Evolutionary conservation across 2,113 vertebrate species (phyloP), one percentile per base, ranked within the genome.

Genomic region (Mohoua ochrocephala): DNA sequence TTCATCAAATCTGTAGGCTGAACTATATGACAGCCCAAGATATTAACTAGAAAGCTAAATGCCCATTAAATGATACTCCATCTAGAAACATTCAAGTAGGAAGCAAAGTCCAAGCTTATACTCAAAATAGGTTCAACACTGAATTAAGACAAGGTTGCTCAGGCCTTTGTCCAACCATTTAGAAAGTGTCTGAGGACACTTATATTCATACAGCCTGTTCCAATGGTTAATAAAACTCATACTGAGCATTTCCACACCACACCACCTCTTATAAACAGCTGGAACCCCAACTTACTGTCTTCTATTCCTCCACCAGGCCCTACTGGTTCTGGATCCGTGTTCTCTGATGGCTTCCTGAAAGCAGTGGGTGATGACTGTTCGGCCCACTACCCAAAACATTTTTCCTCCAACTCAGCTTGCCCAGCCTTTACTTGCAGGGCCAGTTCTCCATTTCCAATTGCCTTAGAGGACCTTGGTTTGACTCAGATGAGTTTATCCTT

Each of bases 321-420:
- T 10, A 49, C 4, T 54, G 22, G 30, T 77, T 50, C 49, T 68
- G 42, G 15, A 53, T 61, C 14, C 31, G 8, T 5, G 9, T 54
- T 44, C 24, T 71, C 4, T 18, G 3, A 31, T 30, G 22, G 31
- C 11, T 4, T 42, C 20, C 68, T 45, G 20, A 47, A 78, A 57
- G 14, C 16, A 47, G 4, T 57, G 13, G 9, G 15, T 17, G 20
- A 45, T 52, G 41, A 44, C 19, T 50, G 3, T 13, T 24, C 8
- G 2, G 5, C 35, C 7, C 18, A 10, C 27, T 26, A 30, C 13
- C 2, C 4, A 45, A 24, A 35, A 10, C 3, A 16, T 14, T 13
- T 39, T 68, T 77, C 17, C 7, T n/a, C 15, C 33, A 41, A 28
- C 7, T 16, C 26, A 54, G 18, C 9, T 71, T 33, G 18, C 13